Evolutionary conservation across 2,113 vertebrate species (phyloP), one percentile per base, ranked within the genome.

Genomic region (Daboia siamensis): DNA sequence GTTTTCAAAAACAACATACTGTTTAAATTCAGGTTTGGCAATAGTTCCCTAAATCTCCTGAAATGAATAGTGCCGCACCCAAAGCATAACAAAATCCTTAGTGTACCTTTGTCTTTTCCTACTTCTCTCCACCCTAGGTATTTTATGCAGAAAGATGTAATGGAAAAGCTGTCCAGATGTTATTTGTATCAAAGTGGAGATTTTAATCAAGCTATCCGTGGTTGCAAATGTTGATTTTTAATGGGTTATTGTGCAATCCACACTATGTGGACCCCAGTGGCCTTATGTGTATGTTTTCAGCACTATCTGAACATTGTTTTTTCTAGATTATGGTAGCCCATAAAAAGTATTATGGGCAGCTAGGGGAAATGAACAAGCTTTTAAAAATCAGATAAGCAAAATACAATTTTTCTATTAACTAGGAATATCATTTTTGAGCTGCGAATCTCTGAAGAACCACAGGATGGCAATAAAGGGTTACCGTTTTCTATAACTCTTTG

Each of bases 21-120:
- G 98, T 98, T 98, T 97, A 98, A 97, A 98, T 98, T 98, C 98
- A 98, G 95, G 96, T 97, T 98, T 99, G 98, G 98, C 98, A 98
- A 96, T 96, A 94, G 94, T 91, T 94, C 95, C 96, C 93, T 93
- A 88, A 98, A 98, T 98, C 98, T 98, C 97, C 97, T 97, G 96
- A 96, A 97, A 97, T 98, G 98, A 98, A 98, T 97, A 97, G 96
- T 97, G 98, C 98, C 97, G 98, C 98, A 98, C 98, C 98, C 98
- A 98, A 93, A 96, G 96, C 97, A 97, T 97, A 98, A 98, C 98
- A 98, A 98, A 98, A 97, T 97, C 97, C 98, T 98, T 97, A 97
- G 98, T 97, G 97, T 97, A 97, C 98, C 96, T 98, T 98, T 98
- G 98, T 98, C 97, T 98, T 98, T 96, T 95, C 97, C 95, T 96